A percentile compares a stretch with the other conserved stretches of the same genome.
Evolutionary conservation across 2,888 invertebrate genomes (phyloP).

Genomic region (Arctia plantaginis): DNA sequence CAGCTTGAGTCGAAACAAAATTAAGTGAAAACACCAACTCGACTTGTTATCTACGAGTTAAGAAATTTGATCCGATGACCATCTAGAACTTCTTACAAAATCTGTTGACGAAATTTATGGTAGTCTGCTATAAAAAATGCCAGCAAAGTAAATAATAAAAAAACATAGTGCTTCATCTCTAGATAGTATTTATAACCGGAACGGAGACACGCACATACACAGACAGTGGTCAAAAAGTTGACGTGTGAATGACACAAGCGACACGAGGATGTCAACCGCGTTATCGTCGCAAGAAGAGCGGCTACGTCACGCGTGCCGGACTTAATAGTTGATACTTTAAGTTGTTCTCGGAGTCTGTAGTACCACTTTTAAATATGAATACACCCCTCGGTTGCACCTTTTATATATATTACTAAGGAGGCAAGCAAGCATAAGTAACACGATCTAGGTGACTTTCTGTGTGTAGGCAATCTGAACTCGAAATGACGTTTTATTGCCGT

Average conservation of each 20-base stretch:
- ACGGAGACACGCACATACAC: not conserved
- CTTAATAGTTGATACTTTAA: too few relatives aligned
- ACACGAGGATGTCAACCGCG: not conserved
- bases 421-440: too few relatives aligned
- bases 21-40: slow-evolving; percentile 9
- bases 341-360: too few relatives aligned
- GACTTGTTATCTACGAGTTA: slow-evolving; percentile 9
- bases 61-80: not conserved
- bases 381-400: too few relatives aligned
- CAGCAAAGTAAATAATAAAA: not conserved
- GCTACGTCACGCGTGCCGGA: too few relatives aligned
- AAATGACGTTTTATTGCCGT: too few relatives aligned
- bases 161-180: not conserved
- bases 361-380: too few relatives aligned
- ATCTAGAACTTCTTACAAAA: not conserved
- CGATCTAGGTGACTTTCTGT: too few relatives aligned
- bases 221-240: not conserved
- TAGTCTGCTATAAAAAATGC: not conserved
- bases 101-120: not conserved
- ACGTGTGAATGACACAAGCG: not conserved
- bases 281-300: too few relatives aligned
- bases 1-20: not conserved
- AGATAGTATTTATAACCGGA: not conserved
- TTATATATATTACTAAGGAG: too few relatives aligned
- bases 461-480: too few relatives aligned